phyloP scores from a whole-genome alignment of 2,113 vertebrate species.

The Scophthalmus maximus region DNA sequence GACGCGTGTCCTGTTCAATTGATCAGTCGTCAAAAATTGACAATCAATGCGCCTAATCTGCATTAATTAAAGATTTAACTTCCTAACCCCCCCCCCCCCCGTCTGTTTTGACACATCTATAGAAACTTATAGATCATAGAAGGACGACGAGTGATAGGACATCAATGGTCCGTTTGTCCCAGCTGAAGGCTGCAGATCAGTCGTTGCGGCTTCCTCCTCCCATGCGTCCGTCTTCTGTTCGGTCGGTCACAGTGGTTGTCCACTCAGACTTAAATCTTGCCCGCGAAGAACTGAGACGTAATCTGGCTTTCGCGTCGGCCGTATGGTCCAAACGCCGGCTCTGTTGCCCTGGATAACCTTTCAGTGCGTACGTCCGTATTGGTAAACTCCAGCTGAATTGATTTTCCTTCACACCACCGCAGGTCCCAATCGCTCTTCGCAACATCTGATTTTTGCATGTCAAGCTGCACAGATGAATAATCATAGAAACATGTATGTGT shows the following conservation, averaged over 20 bases:
- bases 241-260: conserved; percentile 5
- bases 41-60: neutral
- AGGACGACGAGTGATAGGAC: too few species aligned
- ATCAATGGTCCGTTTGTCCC: too few species aligned
- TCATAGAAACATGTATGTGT: neutral
- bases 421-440: conserved; percentile 16
- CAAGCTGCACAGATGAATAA: neutral
- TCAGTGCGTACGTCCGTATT: neutral
- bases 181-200: neutral
- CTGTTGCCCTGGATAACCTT: neutral
- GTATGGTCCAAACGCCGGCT: neutral
- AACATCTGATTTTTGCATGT: conserved; percentile 22
- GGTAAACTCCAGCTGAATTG: conserved; percentile 17
- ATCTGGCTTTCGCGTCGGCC: conserved; percentile 8
- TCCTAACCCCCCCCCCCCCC: too few species aligned
- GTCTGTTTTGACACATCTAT: neutral
- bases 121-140: too few species aligned
- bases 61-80: too few species aligned
- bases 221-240: neutral
- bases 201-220: conserved; percentile 12
- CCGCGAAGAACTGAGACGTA: conserved; percentile 1
- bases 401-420: conserved; percentile 36
- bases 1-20: neutral
- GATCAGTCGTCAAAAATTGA: neutral
- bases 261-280: conserved; percentile 17